Base-by-base conservation (phyloP, 2,888 invertebrate species). In the Thecophora atra region DNA sequence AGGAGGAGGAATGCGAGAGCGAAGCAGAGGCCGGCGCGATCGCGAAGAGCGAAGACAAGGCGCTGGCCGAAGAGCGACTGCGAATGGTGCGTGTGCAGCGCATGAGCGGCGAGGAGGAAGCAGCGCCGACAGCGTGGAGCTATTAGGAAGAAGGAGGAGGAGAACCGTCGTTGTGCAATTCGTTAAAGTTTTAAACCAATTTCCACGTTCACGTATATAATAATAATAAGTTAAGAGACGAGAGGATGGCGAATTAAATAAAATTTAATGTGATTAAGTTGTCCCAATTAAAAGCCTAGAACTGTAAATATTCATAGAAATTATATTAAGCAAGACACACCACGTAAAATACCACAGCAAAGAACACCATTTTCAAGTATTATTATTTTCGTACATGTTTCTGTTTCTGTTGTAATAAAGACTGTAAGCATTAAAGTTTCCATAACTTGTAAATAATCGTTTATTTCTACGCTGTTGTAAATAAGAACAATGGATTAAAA, bases 1-100 rank as follows among this genome's bases (percentile, higher is more conserved):
- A 83, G 75, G 84, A 84, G 73, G 83, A 85, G 67, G 85, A 85
- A 47, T 84, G 84, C 28, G 81, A 80, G 74, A 80, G 77, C 74
- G 83, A 81, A 47, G 77, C 75, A 8, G 78, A 77, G 52, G 52
- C 65, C 42, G 26, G 47, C 13, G 52, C 28, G 7, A n/a, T 24
- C 19, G 70, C 73, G 58, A 64, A 8, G 13, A 73, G 74, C 15
- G 68, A 67, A 54, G 19, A 74, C 28, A 73, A 72, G 19, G 71
- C 75, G n/a, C 76, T 79, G 67, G 76, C 81, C 71, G 83, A 83
- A 67, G 83, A 83, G 24, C 83, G 83, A 77, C 76, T 84, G 73
- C 81, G 84, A 51, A 74, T 83, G 80, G 82, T 84, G 71, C 81
- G 84, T 1, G 81, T 84, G 0, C 76, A 75, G 51, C 81, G 81